A percentile compares a stretch with the other conserved stretches of the same genome.
Conservation (phyloP, 2,797 vertebrate species). For the Nyctalus aviator region DNA sequence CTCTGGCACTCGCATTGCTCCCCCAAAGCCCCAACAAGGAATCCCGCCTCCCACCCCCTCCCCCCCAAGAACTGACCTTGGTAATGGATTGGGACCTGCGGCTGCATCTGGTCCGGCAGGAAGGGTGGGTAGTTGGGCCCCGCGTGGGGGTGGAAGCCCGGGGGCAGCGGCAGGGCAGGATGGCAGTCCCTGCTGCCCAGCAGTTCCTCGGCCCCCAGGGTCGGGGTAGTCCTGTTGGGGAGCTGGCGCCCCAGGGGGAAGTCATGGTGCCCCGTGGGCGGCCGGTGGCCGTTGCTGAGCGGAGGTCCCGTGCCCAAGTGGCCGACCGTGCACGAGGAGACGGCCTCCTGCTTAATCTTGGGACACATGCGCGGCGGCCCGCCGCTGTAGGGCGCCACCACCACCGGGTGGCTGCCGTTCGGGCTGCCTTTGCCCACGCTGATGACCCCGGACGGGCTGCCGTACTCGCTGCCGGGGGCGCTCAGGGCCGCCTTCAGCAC, state of each 20-base stretch:
- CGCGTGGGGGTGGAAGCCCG: conserved; percentile 92
- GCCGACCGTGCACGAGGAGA: conserved; percentile 89
- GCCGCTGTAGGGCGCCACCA: conserved; percentile 82
- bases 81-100: conserved; percentile 90
- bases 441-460: conserved; percentile 86
- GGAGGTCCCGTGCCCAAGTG: conserved; percentile 87
- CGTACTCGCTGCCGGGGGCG: conserved; percentile 90
- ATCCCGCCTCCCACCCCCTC: conserved; percentile 11
- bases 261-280: conserved; percentile 85
- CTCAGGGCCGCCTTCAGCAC: conserved; percentile 95
- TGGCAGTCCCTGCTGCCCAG: conserved; percentile 92
- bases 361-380: conserved; percentile 90
- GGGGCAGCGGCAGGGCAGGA: conserved; percentile 89
- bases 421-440: conserved; percentile 89
- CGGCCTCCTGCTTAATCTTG: conserved; percentile 95
- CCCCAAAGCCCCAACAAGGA: conserved; percentile 68
- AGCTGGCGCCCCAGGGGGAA: conserved; percentile 90
- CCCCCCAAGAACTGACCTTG: conserved; percentile 92
- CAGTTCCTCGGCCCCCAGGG: conserved; percentile 92
- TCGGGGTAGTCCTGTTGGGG: conserved; percentile 90
- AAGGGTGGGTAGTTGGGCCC: conserved; percentile 91
- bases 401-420: conserved; percentile 85
- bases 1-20: conserved; percentile 47
- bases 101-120: conserved; percentile 91
- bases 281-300: conserved; percentile 88